These are phyloP conservation scores for Melanocharis versteri DNA, from an alignment of 2,113 vertebrate genomes.

Conservation along the genomic window DNA sequence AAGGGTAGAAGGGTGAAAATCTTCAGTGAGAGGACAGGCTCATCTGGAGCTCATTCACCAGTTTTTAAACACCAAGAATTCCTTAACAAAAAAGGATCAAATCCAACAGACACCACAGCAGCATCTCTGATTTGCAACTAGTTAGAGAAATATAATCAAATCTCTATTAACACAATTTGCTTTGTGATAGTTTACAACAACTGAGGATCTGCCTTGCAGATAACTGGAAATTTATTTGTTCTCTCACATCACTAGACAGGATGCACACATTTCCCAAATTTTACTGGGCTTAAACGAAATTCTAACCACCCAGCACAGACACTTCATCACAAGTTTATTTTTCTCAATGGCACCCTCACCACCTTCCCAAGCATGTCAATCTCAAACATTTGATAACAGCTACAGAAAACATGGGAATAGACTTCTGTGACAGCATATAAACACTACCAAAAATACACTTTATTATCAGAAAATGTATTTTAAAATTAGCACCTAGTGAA, in stretches of 20 bases:
- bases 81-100: neutral
- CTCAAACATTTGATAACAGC: neutral
- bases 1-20: neutral
- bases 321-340: neutral
- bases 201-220: neutral
- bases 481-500: constrained; percentile 30
- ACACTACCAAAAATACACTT: constrained; percentile 3
- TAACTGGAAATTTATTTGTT: neutral
- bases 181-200: neutral
- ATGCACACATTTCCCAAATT: neutral
- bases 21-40: neutral
- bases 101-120: neutral
- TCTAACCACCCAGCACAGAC: neutral
- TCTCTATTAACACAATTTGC: neutral
- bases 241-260: neutral
- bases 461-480: constrained; percentile 28
- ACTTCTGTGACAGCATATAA: constrained; percentile 21
- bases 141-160: neutral
- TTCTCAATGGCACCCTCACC: neutral
- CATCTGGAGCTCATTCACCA: neutral
- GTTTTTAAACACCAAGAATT: neutral
- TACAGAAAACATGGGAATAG: neutral
- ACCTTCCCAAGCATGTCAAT: neutral
- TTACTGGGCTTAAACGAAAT: neutral
- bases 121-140: neutral